Evolutionary conservation across 2,113 vertebrate genomes (phyloP).

Genomic region (Archilochus colubris): DNA sequence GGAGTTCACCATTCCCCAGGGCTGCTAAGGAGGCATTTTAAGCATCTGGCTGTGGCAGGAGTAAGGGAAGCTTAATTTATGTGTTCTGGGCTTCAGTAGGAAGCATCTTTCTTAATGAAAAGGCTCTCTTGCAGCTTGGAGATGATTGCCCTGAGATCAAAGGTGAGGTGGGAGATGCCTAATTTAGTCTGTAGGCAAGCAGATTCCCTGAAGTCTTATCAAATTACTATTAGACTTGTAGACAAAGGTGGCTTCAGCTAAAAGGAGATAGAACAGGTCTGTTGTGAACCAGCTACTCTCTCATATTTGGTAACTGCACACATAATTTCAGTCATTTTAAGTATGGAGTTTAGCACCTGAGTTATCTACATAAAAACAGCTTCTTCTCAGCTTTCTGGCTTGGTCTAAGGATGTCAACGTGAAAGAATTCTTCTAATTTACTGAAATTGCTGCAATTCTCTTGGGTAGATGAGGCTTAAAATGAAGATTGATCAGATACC

Average conservation of each 20-base stretch:
- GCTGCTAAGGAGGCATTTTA: not conserved
- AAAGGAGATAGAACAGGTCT: not conserved
- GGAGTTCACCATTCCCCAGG: not conserved
- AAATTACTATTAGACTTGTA: not conserved
- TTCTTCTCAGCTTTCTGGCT: not conserved
- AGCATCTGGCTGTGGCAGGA: not conserved
- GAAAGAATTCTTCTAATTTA: not conserved
- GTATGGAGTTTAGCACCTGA: not conserved
- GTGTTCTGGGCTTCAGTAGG: not conserved
- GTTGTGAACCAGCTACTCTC: not conserved
- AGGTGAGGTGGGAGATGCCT: not conserved
- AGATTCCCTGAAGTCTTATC: not conserved
- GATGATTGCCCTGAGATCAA: not conserved
- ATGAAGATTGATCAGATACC: not conserved
- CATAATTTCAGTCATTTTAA: not conserved
- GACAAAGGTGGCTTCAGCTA: not conserved
- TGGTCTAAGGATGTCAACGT: not conserved
- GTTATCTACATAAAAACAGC: not conserved
- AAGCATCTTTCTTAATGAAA: not conserved
- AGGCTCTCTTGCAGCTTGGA: not conserved
- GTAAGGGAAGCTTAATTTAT: not conserved
- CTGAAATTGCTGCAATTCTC: not conserved
- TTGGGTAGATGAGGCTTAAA: not conserved
- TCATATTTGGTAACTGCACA: not conserved
- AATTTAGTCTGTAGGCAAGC: not conserved